Evolutionary conservation across 2,113 vertebrate species (phyloP), one percentile per base, ranked within the genome.

Genomic region (Gymnobelideus leadbeateri): DNA sequence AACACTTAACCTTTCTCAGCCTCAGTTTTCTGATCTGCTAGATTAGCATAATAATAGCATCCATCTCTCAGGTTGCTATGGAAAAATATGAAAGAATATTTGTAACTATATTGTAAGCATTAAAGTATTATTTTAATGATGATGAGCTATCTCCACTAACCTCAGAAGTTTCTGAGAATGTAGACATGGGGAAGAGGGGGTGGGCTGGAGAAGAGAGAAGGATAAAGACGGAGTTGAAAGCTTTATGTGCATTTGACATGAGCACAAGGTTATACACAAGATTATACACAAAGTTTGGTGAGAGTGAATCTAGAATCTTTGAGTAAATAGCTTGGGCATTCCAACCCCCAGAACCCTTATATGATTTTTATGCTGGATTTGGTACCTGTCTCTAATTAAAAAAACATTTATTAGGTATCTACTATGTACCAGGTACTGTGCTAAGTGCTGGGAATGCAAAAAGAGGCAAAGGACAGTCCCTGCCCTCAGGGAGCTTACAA

Each of bases 361-460:
- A 92, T 57, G 96, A 96, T 96, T 96, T 84, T 95, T 96, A 77
- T 54, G 10, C 26, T 95, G 47, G 19, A 92, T 94, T 93, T 96
- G 91, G 89, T 92, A 94, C 46, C 84, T 94, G 91, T 93, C 92
- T 92, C 92, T 21, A 77, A n/a, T n/a, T 77, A 16, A 84, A 21
- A 21, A 43, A 84, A 43, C 68, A 84, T 84, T 84, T 84, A 43
- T 84, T 84, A 84, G 43, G 12, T 31, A 61, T 8, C 16, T 68
- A 68, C 10, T 37, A 19, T 28, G 14, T n/a, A 11, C n/a, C 14
- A 84, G 19, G 6, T 21, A 84, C 1, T 16, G 16, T 43, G 68
- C n/a, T 43, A 84, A 43, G n/a, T 8, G 5, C 68, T 84, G 37
- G 68, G 37, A 5, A 43, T 84, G 21, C n/a, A 84, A 84, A 84